phyloP scores from a whole-genome alignment of 2,888 invertebrate species.

The Gymnoscelis rufifasciata region DNA sequence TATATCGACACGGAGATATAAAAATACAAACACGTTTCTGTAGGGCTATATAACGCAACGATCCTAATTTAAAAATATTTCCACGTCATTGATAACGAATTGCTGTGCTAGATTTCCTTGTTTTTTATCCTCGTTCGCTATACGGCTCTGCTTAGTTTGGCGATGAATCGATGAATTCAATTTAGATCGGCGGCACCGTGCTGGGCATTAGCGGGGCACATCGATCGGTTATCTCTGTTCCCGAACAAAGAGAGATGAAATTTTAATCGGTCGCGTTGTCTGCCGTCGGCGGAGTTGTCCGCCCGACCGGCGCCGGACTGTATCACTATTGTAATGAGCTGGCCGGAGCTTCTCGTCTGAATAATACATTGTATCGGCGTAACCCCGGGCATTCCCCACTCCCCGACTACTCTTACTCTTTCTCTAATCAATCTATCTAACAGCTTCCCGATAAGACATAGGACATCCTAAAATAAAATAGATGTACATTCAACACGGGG shows the following conservation, averaged over 20 bases:
- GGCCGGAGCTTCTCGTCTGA: conserved; percentile 40
- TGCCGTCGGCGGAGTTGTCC: conserved; percentile 58
- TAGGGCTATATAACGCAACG: too few species aligned
- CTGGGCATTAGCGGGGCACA: conserved; percentile 57
- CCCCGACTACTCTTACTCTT: conserved; percentile 23
- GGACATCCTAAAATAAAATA: too few species aligned
- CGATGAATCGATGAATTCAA: conserved; percentile 54
- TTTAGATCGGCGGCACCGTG: conserved; percentile 52
- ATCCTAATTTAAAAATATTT: background rate
- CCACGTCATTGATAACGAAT: conserved; percentile 6
- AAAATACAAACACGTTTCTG: too few species aligned
- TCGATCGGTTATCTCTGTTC: conserved; percentile 65
- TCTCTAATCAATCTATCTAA: conserved; percentile 8
- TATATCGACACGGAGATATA: background rate
- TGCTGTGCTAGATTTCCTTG: conserved; percentile 18
- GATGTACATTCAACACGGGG: too few species aligned
- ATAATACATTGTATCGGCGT: conserved; percentile 43
- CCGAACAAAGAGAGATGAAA: conserved; percentile 73
- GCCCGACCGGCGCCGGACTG: conserved; percentile 42
- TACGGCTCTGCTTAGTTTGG: conserved; percentile 18
- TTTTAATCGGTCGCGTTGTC: conserved; percentile 72
- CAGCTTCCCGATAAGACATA: too few species aligned
- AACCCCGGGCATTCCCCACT: conserved; percentile 18
- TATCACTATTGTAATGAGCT: conserved; percentile 58
- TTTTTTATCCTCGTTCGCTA: conserved; percentile 24